Evolutionary conservation across 2,888 invertebrate species (phyloP), one percentile per base, ranked within the genome.

Genomic region (Temnothorax ravouxi): DNA sequence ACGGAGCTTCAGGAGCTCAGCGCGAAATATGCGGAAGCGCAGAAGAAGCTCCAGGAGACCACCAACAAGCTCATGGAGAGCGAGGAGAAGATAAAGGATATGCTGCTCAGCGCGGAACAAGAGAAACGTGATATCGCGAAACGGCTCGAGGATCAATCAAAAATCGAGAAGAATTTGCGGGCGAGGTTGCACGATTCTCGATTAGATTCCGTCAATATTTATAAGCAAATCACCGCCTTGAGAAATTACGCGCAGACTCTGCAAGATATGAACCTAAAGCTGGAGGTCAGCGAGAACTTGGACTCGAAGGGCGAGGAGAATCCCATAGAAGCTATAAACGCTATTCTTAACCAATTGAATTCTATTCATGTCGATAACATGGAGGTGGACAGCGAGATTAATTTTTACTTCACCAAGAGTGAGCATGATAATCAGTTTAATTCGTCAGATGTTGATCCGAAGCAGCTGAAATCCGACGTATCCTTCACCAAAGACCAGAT

Each of bases 1-100:
- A 84, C 88, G n/a, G 94, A 94, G 83, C 88, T 94, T 1, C 93
- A 94, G 67, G 93, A 94, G 71, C 88, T 94, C 13, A 93, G 93
- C 18, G 90, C 86, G 13, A 95, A 95, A 85, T 93, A 94, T 85
- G 92, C 93, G 11, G 93, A 94, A 74, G 91, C 93, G 18, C 94
- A 95, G 88, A 92, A 92, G 77, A 93, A 92, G 83, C 88, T 94
- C 25, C 89, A 91, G 3, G 93, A 93, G 83, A 90, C 93, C 71
- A 91, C 91, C 47, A 93, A 91, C 38, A 93, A 93, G 72, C 88
- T 94, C 3, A 85, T 88, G 59, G 94, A 93, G 71, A 93, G 91
- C 29, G 94, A 93, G 71, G 93, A 92, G 52, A 92, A 91, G 67
- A 87, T 93, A 50, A 89, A 91, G 67, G 92, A 94, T 56, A 87